phyloP scores from a whole-genome alignment of 1,140 invertebrate genomes.

The Adoxophyes honmai region DNA sequence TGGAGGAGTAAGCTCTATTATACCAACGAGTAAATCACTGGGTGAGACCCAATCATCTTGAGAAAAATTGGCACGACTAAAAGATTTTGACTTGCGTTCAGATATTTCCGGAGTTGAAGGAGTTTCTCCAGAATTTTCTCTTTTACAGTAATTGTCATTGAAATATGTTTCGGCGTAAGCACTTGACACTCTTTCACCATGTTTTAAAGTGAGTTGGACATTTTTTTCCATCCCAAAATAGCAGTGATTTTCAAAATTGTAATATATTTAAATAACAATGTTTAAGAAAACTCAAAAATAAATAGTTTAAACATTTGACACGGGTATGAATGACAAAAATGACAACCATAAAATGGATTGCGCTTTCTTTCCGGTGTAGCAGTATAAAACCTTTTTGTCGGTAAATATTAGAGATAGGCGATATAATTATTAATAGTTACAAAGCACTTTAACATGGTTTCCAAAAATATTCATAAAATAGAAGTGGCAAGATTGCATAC shows the following conservation, averaged over 20 bases:
- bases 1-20: constrained; percentile 52
- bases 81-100: background rate
- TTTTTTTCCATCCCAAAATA: constrained; percentile 37
- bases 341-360: too few species aligned
- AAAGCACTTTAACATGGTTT: too few species aligned
- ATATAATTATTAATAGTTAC: too few species aligned
- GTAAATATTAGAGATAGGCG: too few species aligned
- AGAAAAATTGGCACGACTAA: background rate
- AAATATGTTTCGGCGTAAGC: constrained; percentile 60
- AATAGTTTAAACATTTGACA: constrained; percentile 12
- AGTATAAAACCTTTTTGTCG: too few species aligned
- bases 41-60: constrained; percentile 52
- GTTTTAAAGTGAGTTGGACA: constrained; percentile 32
- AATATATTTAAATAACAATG: too few species aligned
- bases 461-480: too few species aligned
- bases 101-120: background rate
- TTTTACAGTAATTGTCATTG: constrained; percentile 34
- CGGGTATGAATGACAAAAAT: too few species aligned
- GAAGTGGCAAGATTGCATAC: too few species aligned
- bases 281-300: constrained; percentile 11
- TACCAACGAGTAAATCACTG: constrained; percentile 58
- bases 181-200: constrained; percentile 43
- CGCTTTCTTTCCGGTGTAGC: too few species aligned
- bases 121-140: background rate
- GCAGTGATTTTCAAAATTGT: background rate